Percentiles rank a stretch among this genome's conserved stretches.
phyloP scores from a whole-genome alignment of 2,113 vertebrate species.

The Amblyopsis rosae region DNA sequence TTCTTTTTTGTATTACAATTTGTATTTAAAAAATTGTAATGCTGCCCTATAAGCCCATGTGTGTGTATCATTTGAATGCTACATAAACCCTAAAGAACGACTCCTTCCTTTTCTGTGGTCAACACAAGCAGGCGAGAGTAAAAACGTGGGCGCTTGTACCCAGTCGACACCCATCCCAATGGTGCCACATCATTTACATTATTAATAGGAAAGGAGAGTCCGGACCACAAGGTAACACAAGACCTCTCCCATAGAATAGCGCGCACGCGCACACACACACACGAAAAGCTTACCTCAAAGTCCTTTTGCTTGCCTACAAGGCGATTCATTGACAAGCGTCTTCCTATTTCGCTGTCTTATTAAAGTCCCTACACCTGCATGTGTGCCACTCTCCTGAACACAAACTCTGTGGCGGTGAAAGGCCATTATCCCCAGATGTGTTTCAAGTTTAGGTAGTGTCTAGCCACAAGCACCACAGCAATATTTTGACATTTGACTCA shows the following conservation, averaged over 20 bases:
- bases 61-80: too few relatives aligned
- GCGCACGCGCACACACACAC: slow-evolving; percentile 2
- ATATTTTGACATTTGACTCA: not conserved
- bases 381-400: not conserved
- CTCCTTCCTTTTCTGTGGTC: not conserved
- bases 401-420: slow-evolving; percentile 6
- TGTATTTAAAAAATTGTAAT: too few relatives aligned
- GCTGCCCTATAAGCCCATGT: too few relatives aligned
- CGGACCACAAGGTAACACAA: slow-evolving; percentile 50
- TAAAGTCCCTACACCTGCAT: slow-evolving; percentile 4
- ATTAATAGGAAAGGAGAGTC: slow-evolving; percentile 53
- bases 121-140: not conserved
- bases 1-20: too few relatives aligned
- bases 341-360: slow-evolving; percentile 7
- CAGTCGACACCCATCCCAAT: slow-evolving; percentile 15
- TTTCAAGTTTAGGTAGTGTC: too few relatives aligned
- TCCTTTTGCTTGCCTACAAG: not conserved
- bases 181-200: slow-evolving; percentile 43
- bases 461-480: not conserved
- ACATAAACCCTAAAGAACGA: not conserved
- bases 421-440: not conserved
- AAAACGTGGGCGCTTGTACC: slow-evolving; percentile 9
- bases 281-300: slow-evolving; percentile 4
- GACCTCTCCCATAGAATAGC: slow-evolving; percentile 9
- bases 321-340: slow-evolving; percentile 19